Evolutionary conservation across 2,113 vertebrate genomes (phyloP), one percentile per base, ranked within the genome.

Genomic region (Pollimyrus isidori): DNA sequence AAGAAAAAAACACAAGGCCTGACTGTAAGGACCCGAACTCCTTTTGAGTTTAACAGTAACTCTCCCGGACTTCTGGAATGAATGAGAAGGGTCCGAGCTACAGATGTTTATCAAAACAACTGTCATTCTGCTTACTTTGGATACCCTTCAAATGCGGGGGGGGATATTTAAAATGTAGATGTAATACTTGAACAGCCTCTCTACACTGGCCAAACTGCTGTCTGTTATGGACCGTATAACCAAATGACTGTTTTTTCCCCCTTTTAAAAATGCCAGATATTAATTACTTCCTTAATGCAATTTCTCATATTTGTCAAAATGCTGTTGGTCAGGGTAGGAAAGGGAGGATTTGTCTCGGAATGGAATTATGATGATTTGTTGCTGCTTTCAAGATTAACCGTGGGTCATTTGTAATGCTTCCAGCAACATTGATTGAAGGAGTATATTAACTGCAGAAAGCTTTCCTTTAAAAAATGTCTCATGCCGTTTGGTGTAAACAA

Each of bases 351-450:
- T 89, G 90, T 87, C 89, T 73, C 86, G 35, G 52, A 91, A 89
- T 88, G 65, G 86, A 92, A 90, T 90, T 89, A 88, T 89, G 87
- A 88, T 90, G 90, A 92, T 93, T 92, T 91, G 92, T 90, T 89
- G 91, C 50, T 88, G 91, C 91, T 91, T 91, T 92, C 87, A 91
- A 89, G 88, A 91, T 91, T 89, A 92, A 90, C 91, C n/a, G 87
- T 91, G 86, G 86, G 89, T 89, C 92, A 92, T 91, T 91, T 91
- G 89, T 80, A 91, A 90, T 90, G 89, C 89, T 86, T 90, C 90
- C 89, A 89, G 91, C 90, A 65, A 89, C 88, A 90, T 50, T 85
- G 87, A 90, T 88, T 90, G 90, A 91, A 93, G 91, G 88, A 50
- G 88, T 88, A 85, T 91, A 91, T 88, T 89, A 91, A 89, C 87